Evolutionary conservation across 1,140 invertebrate species (phyloP).

Genomic region (Cydia amplana): DNA sequence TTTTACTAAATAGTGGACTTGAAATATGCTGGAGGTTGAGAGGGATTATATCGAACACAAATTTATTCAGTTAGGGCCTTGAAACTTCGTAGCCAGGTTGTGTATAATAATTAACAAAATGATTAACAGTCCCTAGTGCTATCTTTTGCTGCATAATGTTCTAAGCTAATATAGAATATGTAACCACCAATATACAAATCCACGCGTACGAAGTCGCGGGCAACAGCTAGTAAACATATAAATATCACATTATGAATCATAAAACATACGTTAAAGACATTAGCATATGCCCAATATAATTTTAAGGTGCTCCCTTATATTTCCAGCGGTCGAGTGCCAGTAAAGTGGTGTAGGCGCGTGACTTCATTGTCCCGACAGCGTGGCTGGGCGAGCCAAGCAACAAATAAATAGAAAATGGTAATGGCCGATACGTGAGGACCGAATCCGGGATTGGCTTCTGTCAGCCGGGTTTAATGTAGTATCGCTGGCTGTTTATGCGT

Average conservation of each 20-base stretch:
- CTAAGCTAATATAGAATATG: no score
- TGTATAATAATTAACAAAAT: no score
- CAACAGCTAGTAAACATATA: no score
- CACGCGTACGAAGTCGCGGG: no score
- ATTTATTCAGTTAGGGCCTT: no score
- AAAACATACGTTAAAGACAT: neutral
- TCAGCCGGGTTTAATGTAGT: slow-evolving; percentile 43
- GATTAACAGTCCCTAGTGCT: no score
- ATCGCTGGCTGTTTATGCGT: slow-evolving; percentile 26
- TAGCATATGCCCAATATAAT: neutral
- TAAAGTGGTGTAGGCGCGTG: slow-evolving; percentile 45
- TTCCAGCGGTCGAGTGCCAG: slow-evolving; percentile 30
- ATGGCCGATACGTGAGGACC: slow-evolving; percentile 44
- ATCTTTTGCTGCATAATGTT: no score
- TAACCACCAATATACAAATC: no score
- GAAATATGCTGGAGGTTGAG: no score
- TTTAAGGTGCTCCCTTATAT: slow-evolving; percentile 15
- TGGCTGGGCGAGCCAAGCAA: slow-evolving; percentile 33
- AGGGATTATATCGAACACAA: no score
- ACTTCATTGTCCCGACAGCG: slow-evolving; percentile 43
- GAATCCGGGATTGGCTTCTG: slow-evolving; percentile 37
- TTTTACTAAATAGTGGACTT: no score
- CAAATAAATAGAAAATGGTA: slow-evolving; percentile 47
- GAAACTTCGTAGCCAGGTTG: no score
- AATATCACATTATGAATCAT: neutral